Conservation (phyloP, 1,140 invertebrate species). For the Brachionus rotundiformis region DNA sequence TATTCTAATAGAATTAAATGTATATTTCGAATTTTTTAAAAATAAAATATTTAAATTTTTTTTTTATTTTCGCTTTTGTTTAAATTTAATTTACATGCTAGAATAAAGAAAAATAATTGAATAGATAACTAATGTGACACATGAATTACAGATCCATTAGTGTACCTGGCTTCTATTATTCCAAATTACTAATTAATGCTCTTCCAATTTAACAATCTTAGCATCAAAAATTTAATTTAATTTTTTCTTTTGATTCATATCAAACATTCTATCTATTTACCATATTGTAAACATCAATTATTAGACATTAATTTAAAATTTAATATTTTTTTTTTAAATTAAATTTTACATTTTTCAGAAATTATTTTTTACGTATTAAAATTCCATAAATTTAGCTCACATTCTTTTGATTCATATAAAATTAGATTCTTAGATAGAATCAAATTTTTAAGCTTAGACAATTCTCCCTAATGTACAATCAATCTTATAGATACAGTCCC, state of each 20-base stretch:
- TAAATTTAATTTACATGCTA: neutral
- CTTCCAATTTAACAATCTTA: neutral
- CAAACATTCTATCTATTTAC: conserved; percentile 9
- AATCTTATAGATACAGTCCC: neutral
- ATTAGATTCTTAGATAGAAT: neutral
- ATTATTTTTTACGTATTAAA: neutral
- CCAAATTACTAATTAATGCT: neutral
- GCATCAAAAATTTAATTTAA: neutral
- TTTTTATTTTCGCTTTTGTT: neutral
- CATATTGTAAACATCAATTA: conserved; percentile 9
- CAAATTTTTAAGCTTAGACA: conserved; percentile 4
- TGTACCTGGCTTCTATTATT: neutral
- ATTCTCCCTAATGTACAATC: neutral
- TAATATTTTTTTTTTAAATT: neutral
- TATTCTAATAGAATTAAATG: conserved; percentile 13
- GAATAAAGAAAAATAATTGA: conserved; percentile 11
- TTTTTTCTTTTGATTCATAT: neutral
- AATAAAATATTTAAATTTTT: neutral
- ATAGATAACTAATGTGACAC: neutral
- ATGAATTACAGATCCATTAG: neutral
- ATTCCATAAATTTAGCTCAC: conserved; percentile 19
- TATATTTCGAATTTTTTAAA: neutral
- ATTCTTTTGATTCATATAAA: neutral
- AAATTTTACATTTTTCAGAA: conserved; percentile 9
- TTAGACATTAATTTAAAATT: neutral